Base-by-base conservation (phyloP, 1,140 invertebrate species). In the Triops cancriformis region DNA sequence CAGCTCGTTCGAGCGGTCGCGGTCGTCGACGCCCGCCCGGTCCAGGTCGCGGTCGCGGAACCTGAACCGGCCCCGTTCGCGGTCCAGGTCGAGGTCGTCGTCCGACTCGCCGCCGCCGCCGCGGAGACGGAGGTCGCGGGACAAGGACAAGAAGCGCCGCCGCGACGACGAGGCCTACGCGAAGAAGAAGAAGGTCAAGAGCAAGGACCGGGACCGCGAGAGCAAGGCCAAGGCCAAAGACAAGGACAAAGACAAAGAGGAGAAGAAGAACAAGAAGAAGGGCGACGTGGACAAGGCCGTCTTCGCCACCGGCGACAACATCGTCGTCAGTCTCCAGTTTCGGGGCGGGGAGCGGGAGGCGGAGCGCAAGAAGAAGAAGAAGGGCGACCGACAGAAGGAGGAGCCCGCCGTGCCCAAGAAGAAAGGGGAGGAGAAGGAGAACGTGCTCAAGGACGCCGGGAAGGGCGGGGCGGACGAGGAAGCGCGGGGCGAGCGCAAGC, bases 261-360 rank as follows among this genome's bases (percentile, higher is more conserved):
- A 51, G 11, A 77, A 73, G 80, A 79, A 28, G 81, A 81, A 75
- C 82, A 81, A 72, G 79, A 82, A 79, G 81, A 80, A 76, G 78
- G 78, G 45, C 0, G 41, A 83, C 5, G 82, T 83, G 51, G 82
- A 83, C 0, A 96, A 96, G 83, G 94, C 95, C 85, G 93, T 96
- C 0, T 95, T 95, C 82, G 92, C 94, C 0, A 94, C 93, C 28
- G 94, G 94, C 5, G 93, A 95, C 84, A 95, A 95, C 82, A 96
- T 96, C 76, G 86, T 95, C 41, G 93, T 96, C 0, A 95, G 93
- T 84, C 93, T 96, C 7, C 95, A 93, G 84, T 96, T 96, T 83
- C 92, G 85, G 74, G 79, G 80, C 41, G 81, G 81, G 43, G 73
- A 81, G 27, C 43, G 81, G 76, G 79, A 80, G 79, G 51, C 80